Evolutionary conservation across 1,140 invertebrate genomes (phyloP).

Genomic region (Bilobella aurantiaca): DNA sequence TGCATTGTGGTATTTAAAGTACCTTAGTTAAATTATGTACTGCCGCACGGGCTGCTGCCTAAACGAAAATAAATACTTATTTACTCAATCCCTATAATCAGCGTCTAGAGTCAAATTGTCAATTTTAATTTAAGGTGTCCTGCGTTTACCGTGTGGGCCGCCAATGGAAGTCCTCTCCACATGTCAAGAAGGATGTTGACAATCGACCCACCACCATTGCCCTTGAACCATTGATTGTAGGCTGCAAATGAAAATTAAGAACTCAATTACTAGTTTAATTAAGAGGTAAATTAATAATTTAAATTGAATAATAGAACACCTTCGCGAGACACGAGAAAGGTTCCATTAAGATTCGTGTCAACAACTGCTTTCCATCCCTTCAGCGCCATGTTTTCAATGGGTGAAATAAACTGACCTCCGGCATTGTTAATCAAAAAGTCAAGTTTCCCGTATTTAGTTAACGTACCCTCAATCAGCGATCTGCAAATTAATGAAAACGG

Average conservation of each 20-base stretch:
- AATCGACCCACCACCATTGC: conserved; percentile 44
- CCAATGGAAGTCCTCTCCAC: conserved; percentile 45
- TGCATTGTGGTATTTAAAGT: too few species aligned
- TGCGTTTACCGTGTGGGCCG: conserved; percentile 36
- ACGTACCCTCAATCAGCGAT: conserved; percentile 26
- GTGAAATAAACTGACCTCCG: conserved; percentile 45
- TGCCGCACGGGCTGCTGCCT: conserved; percentile 43
- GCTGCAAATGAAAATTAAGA: conserved; percentile 37
- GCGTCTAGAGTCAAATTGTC: conserved; percentile 39
- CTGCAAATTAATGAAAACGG: not conserved
- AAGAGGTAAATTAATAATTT: conserved; percentile 4
- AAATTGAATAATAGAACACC: conserved; percentile 35
- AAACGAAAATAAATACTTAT: too few species aligned
- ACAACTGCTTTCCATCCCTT: conserved; percentile 51
- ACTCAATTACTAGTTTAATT: too few species aligned
- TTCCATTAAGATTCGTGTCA: conserved; percentile 48
- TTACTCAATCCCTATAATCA: conserved; percentile 36
- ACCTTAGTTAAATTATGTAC: conserved; percentile 47
- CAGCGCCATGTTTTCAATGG: conserved; percentile 38
- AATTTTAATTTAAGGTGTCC: not conserved
- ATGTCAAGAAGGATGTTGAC: conserved; percentile 48
- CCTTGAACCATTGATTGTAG: conserved; percentile 44
- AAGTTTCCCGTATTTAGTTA: conserved; percentile 41
- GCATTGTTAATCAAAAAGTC: conserved; percentile 48
- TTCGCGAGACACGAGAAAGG: conserved; percentile 44